A percentile compares a stretch with the other conserved stretches of the same genome.
phyloP scores from a whole-genome alignment of 2,888 invertebrate genomes.

The Caenorhabditis angaria region DNA sequence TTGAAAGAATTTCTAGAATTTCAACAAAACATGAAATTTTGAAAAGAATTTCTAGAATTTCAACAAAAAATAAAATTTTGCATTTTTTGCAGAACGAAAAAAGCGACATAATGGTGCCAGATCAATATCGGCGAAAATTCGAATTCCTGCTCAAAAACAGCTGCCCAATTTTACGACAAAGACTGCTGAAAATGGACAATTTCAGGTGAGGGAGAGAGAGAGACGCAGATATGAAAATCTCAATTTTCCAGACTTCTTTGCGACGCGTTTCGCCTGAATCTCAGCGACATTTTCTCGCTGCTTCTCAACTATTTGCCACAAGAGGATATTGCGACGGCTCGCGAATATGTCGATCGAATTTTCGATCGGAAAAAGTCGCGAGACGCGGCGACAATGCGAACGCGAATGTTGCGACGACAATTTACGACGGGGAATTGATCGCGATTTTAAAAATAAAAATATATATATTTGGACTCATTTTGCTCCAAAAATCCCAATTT shows the following conservation, averaged over 20 bases:
- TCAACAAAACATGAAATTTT: not conserved
- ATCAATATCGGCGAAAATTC: constrained; percentile 47
- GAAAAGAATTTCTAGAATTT: not conserved
- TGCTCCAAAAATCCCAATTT: not conserved
- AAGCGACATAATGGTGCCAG: constrained; percentile 41
- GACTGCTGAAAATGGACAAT: constrained; percentile 45
- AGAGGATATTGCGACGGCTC: constrained; percentile 43
- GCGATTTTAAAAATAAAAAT: not conserved
- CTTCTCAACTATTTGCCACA: constrained; percentile 43
- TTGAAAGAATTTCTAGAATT: not conserved
- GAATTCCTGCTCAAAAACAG: constrained; percentile 52
- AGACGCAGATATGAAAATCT: not conserved
- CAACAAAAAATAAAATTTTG: not conserved
- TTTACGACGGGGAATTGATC: constrained; percentile 28
- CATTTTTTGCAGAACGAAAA: constrained; percentile 40
- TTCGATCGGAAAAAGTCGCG: constrained; percentile 44
- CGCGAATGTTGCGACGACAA: constrained; percentile 43
- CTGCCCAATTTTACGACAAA: constrained; percentile 41
- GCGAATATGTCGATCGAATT: constrained; percentile 53
- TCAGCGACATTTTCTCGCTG: constrained; percentile 44
- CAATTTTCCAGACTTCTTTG: constrained; percentile 46
- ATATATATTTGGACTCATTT: not conserved
- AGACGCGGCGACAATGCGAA: constrained; percentile 30
- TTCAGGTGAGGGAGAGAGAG: constrained; percentile 26
- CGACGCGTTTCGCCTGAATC: constrained; percentile 56